These are phyloP conservation scores for Junonia oenone DNA, from an alignment of 2,888 invertebrate species.

Conservation along the genomic window DNA sequence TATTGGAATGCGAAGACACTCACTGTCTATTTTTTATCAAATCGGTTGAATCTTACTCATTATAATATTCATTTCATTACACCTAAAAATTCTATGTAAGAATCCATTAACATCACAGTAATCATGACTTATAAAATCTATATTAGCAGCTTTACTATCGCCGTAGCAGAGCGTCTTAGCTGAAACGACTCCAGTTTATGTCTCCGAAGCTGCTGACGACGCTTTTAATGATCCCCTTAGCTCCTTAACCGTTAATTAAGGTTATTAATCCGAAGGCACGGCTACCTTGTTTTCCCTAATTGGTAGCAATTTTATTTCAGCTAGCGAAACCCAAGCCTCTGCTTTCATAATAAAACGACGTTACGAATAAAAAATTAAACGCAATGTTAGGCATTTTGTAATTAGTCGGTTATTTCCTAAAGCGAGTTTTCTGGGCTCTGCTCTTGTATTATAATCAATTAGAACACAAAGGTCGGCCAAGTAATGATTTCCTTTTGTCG, in stretches of 20 bases:
- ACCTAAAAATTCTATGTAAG: not conserved
- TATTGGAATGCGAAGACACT: too few relatives aligned
- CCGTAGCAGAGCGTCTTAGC: constrained; percentile 12
- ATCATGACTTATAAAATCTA: constrained; percentile 19
- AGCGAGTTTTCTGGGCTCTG: constrained; percentile 12
- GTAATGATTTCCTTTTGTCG: constrained; percentile 14
- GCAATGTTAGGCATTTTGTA: constrained; percentile 27
- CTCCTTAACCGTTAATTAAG: constrained; percentile 70
- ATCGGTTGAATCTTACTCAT: not conserved
- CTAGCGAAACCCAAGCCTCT: constrained; percentile 46
- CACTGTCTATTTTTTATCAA: not conserved
- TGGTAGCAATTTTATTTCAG: constrained; percentile 71
- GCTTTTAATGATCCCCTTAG: constrained; percentile 56
- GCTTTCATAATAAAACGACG: constrained; percentile 56
- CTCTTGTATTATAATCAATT: constrained; percentile 16
- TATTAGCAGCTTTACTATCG: constrained; percentile 19
- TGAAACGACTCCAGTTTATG: constrained; percentile 39
- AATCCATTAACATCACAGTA: constrained; percentile 9
- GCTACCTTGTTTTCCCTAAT: constrained; percentile 72
- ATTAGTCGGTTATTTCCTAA: constrained; percentile 11
- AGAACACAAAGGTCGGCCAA: constrained; percentile 14
- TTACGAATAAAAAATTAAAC: constrained; percentile 32
- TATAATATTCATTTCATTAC: constrained; percentile 1
- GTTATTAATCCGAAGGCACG: constrained; percentile 72
- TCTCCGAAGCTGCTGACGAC: constrained; percentile 42